Evolutionary conservation across 2,888 invertebrate genomes (phyloP).

Genomic region (Protonemura montana): DNA sequence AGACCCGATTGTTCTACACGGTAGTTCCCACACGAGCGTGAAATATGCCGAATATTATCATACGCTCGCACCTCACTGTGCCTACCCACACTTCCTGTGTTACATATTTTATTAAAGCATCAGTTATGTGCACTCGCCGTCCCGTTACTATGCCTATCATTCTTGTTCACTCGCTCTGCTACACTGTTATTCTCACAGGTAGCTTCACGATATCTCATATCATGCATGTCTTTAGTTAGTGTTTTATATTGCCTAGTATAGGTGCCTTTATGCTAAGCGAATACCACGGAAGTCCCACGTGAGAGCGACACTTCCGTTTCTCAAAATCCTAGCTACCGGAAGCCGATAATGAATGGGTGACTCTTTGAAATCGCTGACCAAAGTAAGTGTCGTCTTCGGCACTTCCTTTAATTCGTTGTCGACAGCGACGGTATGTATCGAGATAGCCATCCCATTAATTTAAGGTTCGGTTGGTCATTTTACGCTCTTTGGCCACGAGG

Average conservation of each 20-base stretch:
- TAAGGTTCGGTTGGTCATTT: neutral
- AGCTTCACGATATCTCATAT: neutral
- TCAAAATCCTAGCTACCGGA: neutral
- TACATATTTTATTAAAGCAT: conserved; percentile 3
- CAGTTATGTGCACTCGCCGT: conserved; percentile 2
- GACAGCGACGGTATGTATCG: neutral
- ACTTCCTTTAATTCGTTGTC: neutral
- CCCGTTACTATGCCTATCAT: neutral
- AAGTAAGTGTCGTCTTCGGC: neutral
- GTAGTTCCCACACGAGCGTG: neutral
- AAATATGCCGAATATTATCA: conserved; percentile 12
- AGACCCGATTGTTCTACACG: neutral
- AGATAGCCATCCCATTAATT: neutral
- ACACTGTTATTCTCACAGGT: neutral
- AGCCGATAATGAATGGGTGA: conserved; percentile 7
- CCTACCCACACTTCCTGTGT: neutral
- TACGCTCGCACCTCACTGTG: neutral
- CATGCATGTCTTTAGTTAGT: neutral
- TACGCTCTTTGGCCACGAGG: neutral
- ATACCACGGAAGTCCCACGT: neutral
- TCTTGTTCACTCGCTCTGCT: neutral
- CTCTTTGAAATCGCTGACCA: neutral
- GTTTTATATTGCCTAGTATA: neutral
- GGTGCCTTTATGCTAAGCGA: neutral
- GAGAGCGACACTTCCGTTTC: conserved; percentile 7